Conservation (phyloP, 2,888 invertebrate genomes). For the Cheilosia pagana region DNA sequence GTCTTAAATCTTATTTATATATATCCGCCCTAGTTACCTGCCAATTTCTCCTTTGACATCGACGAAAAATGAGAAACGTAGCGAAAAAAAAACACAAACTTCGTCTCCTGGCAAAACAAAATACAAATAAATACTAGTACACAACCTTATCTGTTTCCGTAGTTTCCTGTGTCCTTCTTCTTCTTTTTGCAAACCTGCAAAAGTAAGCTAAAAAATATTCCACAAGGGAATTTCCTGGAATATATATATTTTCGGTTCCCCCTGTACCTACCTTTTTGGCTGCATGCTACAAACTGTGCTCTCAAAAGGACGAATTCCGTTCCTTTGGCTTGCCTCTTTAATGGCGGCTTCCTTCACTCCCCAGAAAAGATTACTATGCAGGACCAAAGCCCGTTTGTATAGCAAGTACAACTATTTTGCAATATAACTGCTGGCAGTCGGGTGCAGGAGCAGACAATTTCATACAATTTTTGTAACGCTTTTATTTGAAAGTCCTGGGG, state of each 20-base stretch:
- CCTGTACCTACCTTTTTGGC: constrained; percentile 20
- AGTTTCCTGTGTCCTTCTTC: constrained; percentile 46
- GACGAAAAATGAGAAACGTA: neutral
- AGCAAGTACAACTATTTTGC: constrained; percentile 64
- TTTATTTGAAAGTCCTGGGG: constrained; percentile 17
- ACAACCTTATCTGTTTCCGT: constrained; percentile 72
- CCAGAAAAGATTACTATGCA: constrained; percentile 51
- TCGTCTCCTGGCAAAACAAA: constrained; percentile 31
- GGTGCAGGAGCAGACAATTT: constrained; percentile 61
- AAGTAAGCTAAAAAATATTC: constrained; percentile 42
- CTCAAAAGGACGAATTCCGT: constrained; percentile 38
- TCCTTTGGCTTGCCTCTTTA: constrained; percentile 36
- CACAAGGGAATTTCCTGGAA: constrained; percentile 54
- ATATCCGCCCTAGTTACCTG: constrained; percentile 44
- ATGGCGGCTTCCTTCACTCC: constrained; percentile 7
- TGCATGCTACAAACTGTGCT: constrained; percentile 20
- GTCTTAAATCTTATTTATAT: constrained; percentile 52
- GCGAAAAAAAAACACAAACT: constrained; percentile 23
- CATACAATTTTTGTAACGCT: constrained; percentile 25
- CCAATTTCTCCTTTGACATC: constrained; percentile 65
- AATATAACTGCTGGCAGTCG: constrained; percentile 66
- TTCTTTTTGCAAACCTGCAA: neutral
- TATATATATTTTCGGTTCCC: constrained; percentile 19
- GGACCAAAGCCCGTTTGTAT: constrained; percentile 5
- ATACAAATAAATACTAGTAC: constrained; percentile 41